Conservation (phyloP, 2,113 vertebrate genomes). For the Bettongia penicillata region DNA sequence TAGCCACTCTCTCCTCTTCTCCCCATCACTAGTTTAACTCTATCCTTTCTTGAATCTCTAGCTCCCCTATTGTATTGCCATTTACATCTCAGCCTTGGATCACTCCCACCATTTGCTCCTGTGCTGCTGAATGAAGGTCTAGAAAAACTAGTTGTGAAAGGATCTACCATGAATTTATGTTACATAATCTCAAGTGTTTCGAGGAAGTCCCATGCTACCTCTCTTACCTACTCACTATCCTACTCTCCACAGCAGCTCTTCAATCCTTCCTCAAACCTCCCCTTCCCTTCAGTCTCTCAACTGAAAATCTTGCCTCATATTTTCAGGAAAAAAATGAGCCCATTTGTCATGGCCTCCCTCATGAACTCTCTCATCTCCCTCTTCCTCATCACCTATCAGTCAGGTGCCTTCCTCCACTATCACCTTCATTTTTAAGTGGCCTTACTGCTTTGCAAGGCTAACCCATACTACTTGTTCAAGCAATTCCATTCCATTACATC, state of each 20-base stretch:
- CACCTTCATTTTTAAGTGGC: too few species aligned
- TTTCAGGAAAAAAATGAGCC: neutral
- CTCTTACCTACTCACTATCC: neutral
- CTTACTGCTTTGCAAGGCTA: too few species aligned
- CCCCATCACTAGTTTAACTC: neutral
- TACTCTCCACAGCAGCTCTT: neutral
- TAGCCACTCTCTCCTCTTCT: neutral
- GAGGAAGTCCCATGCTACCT: neutral
- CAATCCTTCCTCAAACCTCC: neutral
- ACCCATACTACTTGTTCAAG: too few species aligned
- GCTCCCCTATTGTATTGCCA: neutral
- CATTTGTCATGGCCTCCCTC: neutral
- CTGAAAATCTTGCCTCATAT: neutral
- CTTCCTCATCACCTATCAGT: too few species aligned
- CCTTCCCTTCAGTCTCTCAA: neutral
- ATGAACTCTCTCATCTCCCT: too few species aligned
- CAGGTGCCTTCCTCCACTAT: too few species aligned
- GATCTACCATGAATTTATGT: neutral
- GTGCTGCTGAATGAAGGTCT: neutral
- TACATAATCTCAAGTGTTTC: neutral
- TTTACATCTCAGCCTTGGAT: neutral
- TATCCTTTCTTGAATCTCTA: neutral
- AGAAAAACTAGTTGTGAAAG: neutral
- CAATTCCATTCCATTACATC: too few species aligned
- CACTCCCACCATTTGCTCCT: neutral